Base-by-base conservation (phyloP, 2,113 vertebrate species). In the Trematomus loennbergii region DNA sequence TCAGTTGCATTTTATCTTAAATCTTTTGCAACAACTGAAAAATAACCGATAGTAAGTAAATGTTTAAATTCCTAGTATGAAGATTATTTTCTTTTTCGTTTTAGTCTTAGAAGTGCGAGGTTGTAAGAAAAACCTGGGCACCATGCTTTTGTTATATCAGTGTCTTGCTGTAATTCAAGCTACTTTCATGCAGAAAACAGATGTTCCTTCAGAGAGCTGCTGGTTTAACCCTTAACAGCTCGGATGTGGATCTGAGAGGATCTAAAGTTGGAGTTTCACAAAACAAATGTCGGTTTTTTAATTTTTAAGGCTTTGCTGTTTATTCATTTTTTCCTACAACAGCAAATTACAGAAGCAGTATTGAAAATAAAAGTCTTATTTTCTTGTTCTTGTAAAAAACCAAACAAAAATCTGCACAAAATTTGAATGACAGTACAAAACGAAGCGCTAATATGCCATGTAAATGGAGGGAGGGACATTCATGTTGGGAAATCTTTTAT, bases 341-440 rank as follows among this genome's bases (percentile, higher is more conserved):
- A 95, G 95, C 94, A 95, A 93, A 93, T 93, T 92, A 95, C 94
- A 95, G 94, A 96, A 94, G 94, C 94, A 92, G 93, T 96, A 95
- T 93, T 96, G 93, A 95, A 95, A 96, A 96, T 95, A 95, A 96
- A 95, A 96, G 89, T 90, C 77, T 91, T 73, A 83, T 93, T 94
- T 93, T 92, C 81, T 90, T 78, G 63, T 92, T 92, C 72, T 91
- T 72, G 82, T 91, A 85, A 85, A 91, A 91, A 91, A 84, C 78
- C 52, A 80, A 3, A 55, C 82, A 82, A 91, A 90, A 90, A 91
- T 92, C 76, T 68, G 92, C 94, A 95, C 93, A 95, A 94, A 94
- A 93, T 89, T 75, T 73, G 64, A 91, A 90, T 85, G 87, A 95
- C 93, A 79, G 89, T 95, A 96, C 91, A 95, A 96, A 96, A 90